Base-by-base conservation (phyloP, 2,113 vertebrate species). In the Amazona guildingii region DNA sequence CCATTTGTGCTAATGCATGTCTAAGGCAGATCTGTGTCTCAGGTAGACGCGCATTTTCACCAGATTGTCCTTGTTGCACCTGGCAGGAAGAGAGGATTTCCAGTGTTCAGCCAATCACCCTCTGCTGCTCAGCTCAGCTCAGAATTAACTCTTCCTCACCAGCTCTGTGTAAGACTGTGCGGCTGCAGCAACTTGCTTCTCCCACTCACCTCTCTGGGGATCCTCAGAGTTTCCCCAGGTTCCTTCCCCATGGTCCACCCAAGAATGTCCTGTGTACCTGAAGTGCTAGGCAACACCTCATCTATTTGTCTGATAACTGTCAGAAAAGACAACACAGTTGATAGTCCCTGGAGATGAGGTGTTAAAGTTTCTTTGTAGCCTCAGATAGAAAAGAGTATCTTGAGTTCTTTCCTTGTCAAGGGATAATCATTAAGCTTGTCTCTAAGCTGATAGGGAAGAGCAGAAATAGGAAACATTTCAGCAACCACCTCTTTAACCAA, bases 21-120 rank as follows among this genome's bases (percentile, higher is more conserved):
- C 95, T 90, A 92, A 90, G 72, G 70, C 88, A 88, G 86, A 87
- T 79, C 78, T 37, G 44, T 43, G 64, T 95, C 76, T 86, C 55
- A 37, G 68, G 83, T 86, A 96, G 83, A 81, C 69, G 64, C 77
- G 88, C 86, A 51, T 95, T 95, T 93, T 91, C 83, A 95, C 91
- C 96, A 97, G 91, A 94, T 90, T 93, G 96, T 95, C 84, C 84
- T 80, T 90, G 57, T 74, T 88, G 94, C 63, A 93, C 94, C 94
- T 95, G 94, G 90, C 92, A 94, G 17, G 72, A 88, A 83, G 73
- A 94, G 33, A 88, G 39, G 77, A 86, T 93, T 96, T 95, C 83
- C 88, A 95, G 0, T 35, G 49, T 86, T 89, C 83, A 85, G 77
- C 77, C 83, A 86, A 86, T 63, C 69, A 93, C 61, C 52, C 80